Evolutionary conservation across 2,888 invertebrate genomes (phyloP).

Genomic region (Beris morrisii): DNA sequence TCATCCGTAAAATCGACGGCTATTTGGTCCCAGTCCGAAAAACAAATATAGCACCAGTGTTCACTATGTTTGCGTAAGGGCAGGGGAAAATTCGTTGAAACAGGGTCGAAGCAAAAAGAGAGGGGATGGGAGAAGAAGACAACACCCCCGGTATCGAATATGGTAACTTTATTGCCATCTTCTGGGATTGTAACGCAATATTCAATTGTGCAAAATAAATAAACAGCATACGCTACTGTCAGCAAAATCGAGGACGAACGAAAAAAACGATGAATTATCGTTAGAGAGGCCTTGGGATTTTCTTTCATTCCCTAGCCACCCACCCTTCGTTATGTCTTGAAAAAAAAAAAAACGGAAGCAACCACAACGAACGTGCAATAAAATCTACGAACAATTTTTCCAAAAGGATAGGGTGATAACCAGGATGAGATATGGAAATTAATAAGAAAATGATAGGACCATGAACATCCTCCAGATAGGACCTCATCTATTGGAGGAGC

Average conservation of each 20-base stretch:
- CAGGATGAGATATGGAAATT: slow-evolving; percentile 16
- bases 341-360: slow-evolving; percentile 1
- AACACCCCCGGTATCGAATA: background rate
- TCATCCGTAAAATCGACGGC: slow-evolving; percentile 14
- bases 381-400: slow-evolving; percentile 9
- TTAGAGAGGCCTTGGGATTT: background rate
- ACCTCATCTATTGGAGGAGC: no score
- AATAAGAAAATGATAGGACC: slow-evolving; percentile 4
- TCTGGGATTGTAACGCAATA: no score
- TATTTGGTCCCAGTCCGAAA: background rate
- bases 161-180: no score
- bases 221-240: slow-evolving; percentile 27
- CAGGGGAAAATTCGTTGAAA: slow-evolving; percentile 2
- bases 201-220: slow-evolving; percentile 17
- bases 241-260: slow-evolving; percentile 4
- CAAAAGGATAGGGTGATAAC: slow-evolving; percentile 2
- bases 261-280: slow-evolving; percentile 17
- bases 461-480: no score
- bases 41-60: slow-evolving; percentile 17
- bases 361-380: slow-evolving; percentile 19
- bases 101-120: background rate
- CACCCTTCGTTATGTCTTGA: background rate
- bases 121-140: background rate
- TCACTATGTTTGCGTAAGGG: background rate
- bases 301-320: background rate